Percentiles rank a stretch among this genome's conserved stretches.
Evolutionary conservation across 2,113 vertebrate genomes (phyloP).

Genomic region (Lates calcarifer): DNA sequence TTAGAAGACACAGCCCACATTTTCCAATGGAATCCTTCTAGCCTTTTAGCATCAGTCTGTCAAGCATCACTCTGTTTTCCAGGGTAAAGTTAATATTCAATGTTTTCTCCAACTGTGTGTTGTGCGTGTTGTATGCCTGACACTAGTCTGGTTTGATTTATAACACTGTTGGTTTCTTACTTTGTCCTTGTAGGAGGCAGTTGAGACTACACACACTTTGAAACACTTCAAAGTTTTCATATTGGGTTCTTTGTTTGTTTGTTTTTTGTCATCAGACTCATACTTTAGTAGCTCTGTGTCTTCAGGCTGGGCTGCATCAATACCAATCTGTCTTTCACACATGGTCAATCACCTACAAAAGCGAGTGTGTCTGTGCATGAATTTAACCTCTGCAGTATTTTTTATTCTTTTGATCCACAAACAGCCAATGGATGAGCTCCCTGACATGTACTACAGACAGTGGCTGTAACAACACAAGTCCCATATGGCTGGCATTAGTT

Average conservation of each 20-base stretch:
- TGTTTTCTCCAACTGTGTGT: constrained; percentile 2
- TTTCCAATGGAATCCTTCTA: no score
- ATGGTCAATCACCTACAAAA: constrained; percentile 21
- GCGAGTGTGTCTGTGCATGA: neutral
- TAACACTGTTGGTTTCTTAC: neutral
- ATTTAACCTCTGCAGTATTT: constrained; percentile 8
- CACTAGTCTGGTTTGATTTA: constrained; percentile 5
- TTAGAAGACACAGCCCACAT: no score
- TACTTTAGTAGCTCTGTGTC: neutral
- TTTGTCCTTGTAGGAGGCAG: constrained; percentile 8
- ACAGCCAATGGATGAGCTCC: neutral
- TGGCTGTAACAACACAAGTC: neutral
- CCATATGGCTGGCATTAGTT: no score
- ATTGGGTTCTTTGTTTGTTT: no score
- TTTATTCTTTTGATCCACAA: neutral
- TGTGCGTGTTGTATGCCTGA: neutral
- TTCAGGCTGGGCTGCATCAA: neutral
- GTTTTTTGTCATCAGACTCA: constrained; percentile 7
- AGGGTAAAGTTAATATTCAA: constrained; percentile 11
- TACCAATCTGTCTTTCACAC: constrained; percentile 40
- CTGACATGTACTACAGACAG: neutral
- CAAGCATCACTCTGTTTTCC: neutral
- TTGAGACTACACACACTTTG: constrained; percentile 17
- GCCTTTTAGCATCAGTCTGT: no score
- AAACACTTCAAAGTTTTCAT: constrained; percentile 30